phyloP scores from a whole-genome alignment of 2,797 vertebrate species.

The Coracias cyanogaster region DNA sequence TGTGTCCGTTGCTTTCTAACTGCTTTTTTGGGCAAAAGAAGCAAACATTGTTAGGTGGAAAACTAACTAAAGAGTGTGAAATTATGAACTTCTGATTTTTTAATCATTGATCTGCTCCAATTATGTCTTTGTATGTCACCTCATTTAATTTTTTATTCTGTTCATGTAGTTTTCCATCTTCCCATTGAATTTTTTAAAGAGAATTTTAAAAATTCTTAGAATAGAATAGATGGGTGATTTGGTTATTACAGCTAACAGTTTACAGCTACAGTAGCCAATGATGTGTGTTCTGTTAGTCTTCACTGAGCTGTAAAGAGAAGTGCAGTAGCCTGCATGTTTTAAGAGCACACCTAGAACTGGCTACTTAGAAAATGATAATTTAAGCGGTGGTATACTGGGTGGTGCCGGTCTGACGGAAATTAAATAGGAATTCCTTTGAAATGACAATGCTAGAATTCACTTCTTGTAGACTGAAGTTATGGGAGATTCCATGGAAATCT shows the following conservation, averaged over 20 bases:
- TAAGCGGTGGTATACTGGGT: not conserved
- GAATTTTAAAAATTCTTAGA: not conserved
- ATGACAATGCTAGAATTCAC: not conserved
- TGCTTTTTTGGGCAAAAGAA: not conserved
- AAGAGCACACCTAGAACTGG: not conserved
- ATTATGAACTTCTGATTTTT: not conserved
- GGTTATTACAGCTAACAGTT: not conserved
- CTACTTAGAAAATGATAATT: not conserved
- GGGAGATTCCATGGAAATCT: not conserved
- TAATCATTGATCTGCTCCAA: not conserved
- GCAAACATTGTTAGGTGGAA: not conserved
- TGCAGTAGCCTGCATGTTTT: not conserved
- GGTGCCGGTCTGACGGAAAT: not conserved
- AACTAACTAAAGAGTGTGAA: not conserved
- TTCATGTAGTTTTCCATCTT: not conserved
- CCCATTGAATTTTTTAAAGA: not conserved
- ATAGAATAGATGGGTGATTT: not conserved
- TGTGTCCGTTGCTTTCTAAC: not conserved
- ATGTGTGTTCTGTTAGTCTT: not conserved
- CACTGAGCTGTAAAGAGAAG: not conserved
- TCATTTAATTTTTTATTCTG: not conserved
- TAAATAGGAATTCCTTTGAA: not conserved
- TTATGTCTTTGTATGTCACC: not conserved
- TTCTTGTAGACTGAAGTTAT: not conserved
- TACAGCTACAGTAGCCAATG: not conserved